Conservation (phyloP, 2,888 invertebrate genomes). For the Zaprionus bogoriensis region DNA sequence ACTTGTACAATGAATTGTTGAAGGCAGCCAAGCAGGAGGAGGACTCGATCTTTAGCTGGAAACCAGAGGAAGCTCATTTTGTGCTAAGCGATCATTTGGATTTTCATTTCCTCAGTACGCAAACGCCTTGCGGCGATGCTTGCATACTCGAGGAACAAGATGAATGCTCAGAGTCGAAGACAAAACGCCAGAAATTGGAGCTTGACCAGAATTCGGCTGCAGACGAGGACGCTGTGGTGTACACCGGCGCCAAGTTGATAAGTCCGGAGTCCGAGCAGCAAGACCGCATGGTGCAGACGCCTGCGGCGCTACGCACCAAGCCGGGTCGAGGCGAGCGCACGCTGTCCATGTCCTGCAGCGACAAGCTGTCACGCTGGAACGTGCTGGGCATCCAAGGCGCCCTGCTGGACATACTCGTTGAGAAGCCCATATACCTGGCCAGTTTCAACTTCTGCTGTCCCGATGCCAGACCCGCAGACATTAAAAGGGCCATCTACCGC, state of each 20-base stretch:
- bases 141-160: slow-evolving; percentile 86
- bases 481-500: slow-evolving; percentile 84
- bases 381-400: slow-evolving; percentile 93
- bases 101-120: slow-evolving; percentile 93
- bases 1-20: slow-evolving; percentile 87
- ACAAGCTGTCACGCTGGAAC: slow-evolving; percentile 96
- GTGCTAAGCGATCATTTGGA: slow-evolving; percentile 85
- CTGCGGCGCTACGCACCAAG: slow-evolving; percentile 91
- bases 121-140: slow-evolving; percentile 96
- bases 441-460: slow-evolving; percentile 88
- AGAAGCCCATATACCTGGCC: slow-evolving; percentile 87
- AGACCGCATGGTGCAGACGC: slow-evolving; percentile 86
- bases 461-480: slow-evolving; percentile 85
- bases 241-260: slow-evolving; percentile 94
- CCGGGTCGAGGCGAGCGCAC: slow-evolving; percentile 96
- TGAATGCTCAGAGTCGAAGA: background rate
- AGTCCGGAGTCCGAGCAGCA: slow-evolving; percentile 54
- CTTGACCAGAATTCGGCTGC: background rate
- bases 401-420: slow-evolving; percentile 87
- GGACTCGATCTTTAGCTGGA: slow-evolving; percentile 79
- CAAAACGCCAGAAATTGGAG: slow-evolving; percentile 48
- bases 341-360: slow-evolving; percentile 95
- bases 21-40: slow-evolving; percentile 51
- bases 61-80: slow-evolving; percentile 81
- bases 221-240: slow-evolving; percentile 44